Conservation (phyloP, 2,888 invertebrate genomes). For the Lepidonotus clava region DNA sequence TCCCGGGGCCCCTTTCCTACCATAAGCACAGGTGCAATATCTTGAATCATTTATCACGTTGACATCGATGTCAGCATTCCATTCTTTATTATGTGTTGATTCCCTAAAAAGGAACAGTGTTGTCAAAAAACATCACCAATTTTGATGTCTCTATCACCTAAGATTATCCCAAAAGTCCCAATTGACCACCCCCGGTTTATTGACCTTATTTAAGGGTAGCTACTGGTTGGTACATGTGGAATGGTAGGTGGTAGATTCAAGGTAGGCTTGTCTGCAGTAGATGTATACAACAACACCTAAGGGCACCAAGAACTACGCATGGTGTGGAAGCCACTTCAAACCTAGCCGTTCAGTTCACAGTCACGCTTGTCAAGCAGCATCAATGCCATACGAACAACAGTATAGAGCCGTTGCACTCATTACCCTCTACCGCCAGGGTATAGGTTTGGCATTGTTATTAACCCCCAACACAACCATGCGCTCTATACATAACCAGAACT, state of each 20-base stretch:
- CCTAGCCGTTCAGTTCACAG: not conserved
- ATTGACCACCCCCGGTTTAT: too few relatives aligned
- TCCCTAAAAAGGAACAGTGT: too few relatives aligned
- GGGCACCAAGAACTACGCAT: not conserved
- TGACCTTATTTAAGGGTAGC: too few relatives aligned
- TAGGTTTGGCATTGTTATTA: not conserved
- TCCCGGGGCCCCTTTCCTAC: too few relatives aligned
- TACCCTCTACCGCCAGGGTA: not conserved
- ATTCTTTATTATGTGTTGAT: too few relatives aligned
- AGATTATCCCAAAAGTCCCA: too few relatives aligned
- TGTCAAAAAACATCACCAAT: not conserved
- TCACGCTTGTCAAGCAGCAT: not conserved
- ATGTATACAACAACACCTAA: not conserved
- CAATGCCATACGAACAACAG: not conserved
- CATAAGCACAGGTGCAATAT: too few relatives aligned
- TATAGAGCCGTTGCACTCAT: not conserved
- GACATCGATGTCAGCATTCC: too few relatives aligned
- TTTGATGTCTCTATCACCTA: not conserved
- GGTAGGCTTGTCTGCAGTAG: conserved; percentile 32
- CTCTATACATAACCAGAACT: not conserved
- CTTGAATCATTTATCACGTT: too few relatives aligned
- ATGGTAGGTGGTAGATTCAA: not conserved
- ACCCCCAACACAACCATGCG: too few relatives aligned
- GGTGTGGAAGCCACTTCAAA: not conserved
- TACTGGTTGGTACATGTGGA: conserved; percentile 33